These are phyloP conservation scores for Tricholaema leucomelas DNA, from an alignment of 2,113 vertebrate species.

Conservation along the genomic window DNA sequence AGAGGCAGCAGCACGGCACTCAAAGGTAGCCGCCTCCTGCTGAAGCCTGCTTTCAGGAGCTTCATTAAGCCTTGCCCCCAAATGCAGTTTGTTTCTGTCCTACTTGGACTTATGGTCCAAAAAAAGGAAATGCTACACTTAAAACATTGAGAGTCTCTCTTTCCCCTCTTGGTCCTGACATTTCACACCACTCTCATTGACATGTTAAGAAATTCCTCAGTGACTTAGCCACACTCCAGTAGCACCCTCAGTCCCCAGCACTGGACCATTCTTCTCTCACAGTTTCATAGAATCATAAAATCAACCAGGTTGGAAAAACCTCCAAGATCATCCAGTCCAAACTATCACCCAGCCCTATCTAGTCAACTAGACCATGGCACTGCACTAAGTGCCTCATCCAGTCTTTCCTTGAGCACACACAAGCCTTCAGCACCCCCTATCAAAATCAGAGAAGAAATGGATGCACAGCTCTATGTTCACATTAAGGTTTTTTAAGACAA, in stretches of 20 bases:
- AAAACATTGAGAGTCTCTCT: neutral
- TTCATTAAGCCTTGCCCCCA: constrained; percentile 3
- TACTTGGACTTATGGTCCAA: neutral
- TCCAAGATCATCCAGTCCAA: too few relatives aligned
- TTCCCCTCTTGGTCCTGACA: neutral
- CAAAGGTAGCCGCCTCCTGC: neutral
- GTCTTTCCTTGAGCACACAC: neutral
- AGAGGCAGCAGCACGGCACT: neutral
- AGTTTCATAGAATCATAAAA: too few relatives aligned
- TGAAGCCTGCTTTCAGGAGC: neutral
- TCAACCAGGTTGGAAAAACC: too few relatives aligned
- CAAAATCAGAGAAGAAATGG: neutral
- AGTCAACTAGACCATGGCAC: too few relatives aligned
- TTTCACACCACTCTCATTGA: neutral
- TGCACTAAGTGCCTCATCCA: too few relatives aligned
- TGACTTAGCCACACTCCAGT: neutral
- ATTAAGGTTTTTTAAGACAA: neutral
- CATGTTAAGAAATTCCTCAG: neutral
- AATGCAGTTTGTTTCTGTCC: neutral
- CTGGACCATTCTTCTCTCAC: neutral
- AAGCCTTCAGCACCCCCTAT: neutral
- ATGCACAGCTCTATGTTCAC: neutral
- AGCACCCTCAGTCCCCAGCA: neutral
- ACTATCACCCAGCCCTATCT: too few relatives aligned
- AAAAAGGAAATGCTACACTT: neutral